Base-by-base conservation (phyloP, 2,113 vertebrate species). In the Hydrochoerus hydrochaeris region DNA sequence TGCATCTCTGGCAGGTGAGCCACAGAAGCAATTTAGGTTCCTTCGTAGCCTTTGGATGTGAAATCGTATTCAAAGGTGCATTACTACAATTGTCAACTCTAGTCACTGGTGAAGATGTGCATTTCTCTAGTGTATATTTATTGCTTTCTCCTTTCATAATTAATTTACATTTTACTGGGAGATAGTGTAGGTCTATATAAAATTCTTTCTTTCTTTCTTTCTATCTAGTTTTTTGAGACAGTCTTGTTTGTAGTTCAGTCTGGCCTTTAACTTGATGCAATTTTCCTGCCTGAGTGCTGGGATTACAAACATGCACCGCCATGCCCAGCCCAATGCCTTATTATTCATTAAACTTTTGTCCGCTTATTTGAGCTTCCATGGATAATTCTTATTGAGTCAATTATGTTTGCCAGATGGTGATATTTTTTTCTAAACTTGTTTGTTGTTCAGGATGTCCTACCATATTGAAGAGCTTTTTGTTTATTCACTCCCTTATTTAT, bases 321-420 rank as follows among this genome's bases (percentile, higher is more conserved):
- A 78, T 32, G 14, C 26, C 75, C 8, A 13, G 75, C 75, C 73
- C 41, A 30, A 7, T 16, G 44, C 67, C 86, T 57, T 57, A 63
- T 82, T 92, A 82, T 83, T 94, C 69, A 52, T 78, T 87, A 92
- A 92, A 91, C 57, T 81, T 75, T 90, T 57, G 52, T 9, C 67
- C 58, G 73, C 81, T 88, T 80, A 58, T 83, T 92, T 91, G 88
- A 78, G 85, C 46, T 58, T 67, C 49, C 83, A 90, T 80, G 89
- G 97, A 93, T 93, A 90, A 94, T 91, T 93, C 85, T 94, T 91
- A 60, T 26, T 80, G 93, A 96, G 67, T 95, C 91, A 67, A 32
- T 88, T 88, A 49, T 94, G 80, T 83, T 88, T 87, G 58, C 95
- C 97, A 94, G 96, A 96, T 94, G 97, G 93, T 57, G 57, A 71